Conservation (phyloP, 1,140 invertebrate genomes). For the Kradibia gibbosae region DNA sequence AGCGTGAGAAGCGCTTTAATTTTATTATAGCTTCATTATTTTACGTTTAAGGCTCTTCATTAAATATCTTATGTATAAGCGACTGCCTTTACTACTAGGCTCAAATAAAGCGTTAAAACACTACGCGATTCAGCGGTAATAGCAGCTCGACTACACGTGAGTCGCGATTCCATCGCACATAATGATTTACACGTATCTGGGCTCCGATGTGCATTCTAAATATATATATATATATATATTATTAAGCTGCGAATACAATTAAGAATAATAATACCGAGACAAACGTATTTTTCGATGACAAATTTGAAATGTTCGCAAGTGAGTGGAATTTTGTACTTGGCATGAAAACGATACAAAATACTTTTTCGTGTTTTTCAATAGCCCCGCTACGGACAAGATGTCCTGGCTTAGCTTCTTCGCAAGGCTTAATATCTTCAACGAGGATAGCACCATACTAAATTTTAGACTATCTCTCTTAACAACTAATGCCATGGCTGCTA, state of each 20-base stretch:
- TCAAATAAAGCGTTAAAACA: not conserved
- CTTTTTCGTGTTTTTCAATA: too few relatives aligned
- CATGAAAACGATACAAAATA: not conserved
- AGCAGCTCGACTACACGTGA: not conserved
- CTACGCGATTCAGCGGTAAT: slow-evolving; percentile 28
- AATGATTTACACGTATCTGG: not conserved
- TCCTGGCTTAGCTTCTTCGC: too few relatives aligned
- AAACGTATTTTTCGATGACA: not conserved
- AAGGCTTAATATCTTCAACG: too few relatives aligned
- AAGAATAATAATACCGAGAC: not conserved
- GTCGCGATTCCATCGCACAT: not conserved
- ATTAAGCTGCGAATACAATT: not conserved
- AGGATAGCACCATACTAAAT: too few relatives aligned
- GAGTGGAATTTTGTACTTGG: too few relatives aligned
- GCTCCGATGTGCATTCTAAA: slow-evolving; percentile 8
- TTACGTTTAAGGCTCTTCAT: not conserved
- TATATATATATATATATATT: too few relatives aligned
- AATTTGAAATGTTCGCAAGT: too few relatives aligned
- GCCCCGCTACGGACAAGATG: too few relatives aligned
- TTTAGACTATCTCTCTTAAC: too few relatives aligned
- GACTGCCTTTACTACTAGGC: slow-evolving; percentile 1
- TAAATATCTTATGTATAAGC: not conserved
- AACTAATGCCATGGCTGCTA: too few relatives aligned
- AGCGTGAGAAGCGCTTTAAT: slow-evolving; percentile 26
- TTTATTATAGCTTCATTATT: slow-evolving; percentile 26